Evolutionary conservation across 2,113 vertebrate genomes (phyloP), one percentile per base, ranked within the genome.

Genomic region (Myotis davidii): DNA sequence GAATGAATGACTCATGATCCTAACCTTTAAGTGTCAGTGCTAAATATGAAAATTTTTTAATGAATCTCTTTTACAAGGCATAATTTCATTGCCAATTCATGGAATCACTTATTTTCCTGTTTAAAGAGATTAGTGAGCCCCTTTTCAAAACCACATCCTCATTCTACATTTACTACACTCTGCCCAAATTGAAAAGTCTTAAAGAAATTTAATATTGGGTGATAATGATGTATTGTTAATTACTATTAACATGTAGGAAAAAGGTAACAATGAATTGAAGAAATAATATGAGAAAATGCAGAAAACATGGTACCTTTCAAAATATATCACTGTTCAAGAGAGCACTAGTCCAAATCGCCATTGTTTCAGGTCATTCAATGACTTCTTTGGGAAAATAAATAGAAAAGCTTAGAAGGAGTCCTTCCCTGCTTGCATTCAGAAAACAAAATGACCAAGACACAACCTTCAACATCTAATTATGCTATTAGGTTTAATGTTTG

Each of bases 371-470:
- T 56, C 23, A 37, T 56, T 92, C 56, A 48, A 0, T 65, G 42
- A 84, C 27, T 87, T 96, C 32, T 54, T 93, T 50, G 21, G 76
- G 56, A 87, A 96, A 90, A 45, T 92, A 69, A 83, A 39, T 8
- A 59, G 64, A 84, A 73, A 18, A 27, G 13, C 27, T 90, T 81
- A 52, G 37, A 91, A 83, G 50, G 21, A 45, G 13, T 70, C 9
- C n/a, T 85, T 78, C 56, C 29, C n/a, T 81, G 18, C 25, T 27
- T 77, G n/a, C 20, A 45, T 61, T 67, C 39, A 89, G 42, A 74
- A 95, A 92, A 85, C 23, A 91, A 92, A 95, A 90, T 88, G 72
- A 96, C 90, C 70, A 83, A 85, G 85, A 92, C 42, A 94, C 54
- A 78, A 34, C 69, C 50, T 89, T 90, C 61, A 88, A 56, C 42